Evolutionary conservation across 2,797 vertebrate species (phyloP), one percentile per base, ranked within the genome.

Genomic region (Myripristis jacobus): DNA sequence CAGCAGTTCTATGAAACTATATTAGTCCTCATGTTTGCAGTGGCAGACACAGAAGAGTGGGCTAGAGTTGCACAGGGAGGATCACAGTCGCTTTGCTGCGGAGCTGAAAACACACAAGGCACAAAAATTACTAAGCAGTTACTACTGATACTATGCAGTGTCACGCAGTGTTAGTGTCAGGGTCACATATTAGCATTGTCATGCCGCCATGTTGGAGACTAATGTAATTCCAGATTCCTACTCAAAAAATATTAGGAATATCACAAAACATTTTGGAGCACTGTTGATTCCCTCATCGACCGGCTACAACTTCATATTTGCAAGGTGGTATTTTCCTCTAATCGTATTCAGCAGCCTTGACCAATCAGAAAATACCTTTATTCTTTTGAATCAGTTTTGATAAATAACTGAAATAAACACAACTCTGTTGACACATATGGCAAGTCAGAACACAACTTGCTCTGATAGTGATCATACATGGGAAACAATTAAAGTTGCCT

Each of bases 81-180:
- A 53, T 61, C 70, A 64, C 75, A 60, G 80, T 81, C 70, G 66
- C 66, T 86, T 75, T 69, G 70, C 55, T 77, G 70, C 81, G 79
- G 83, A 79, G 83, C 87, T 88, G 81, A 54, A 81, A 68, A 80
- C 72, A 86, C 48, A 87, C 60, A 80, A 73, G 16, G 27, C 27
- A 85, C 15, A 77, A 27, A 51, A 66, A 77, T 66, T 61, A 36
- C 12, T 31, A 31, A 4, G 57, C 2, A 18, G 46, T 31, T n/a
- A 64, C 31, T 12, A 29, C 8, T 12, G 15, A 15, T 1, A 59
- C 18, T 43, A 22, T 56, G 16, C 1, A 48, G 41, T 36, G 7
- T n/a, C 2, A n/a, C n/a, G n/a, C n/a, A n/a, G n/a, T n/a, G n/a
- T n/a, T n/a, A n/a, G n/a, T n/a, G n/a, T n/a, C n/a, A 7, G 3